These are phyloP conservation scores for Pionites leucogaster DNA, from an alignment of 2,113 vertebrate genomes.

Conservation along the genomic window DNA sequence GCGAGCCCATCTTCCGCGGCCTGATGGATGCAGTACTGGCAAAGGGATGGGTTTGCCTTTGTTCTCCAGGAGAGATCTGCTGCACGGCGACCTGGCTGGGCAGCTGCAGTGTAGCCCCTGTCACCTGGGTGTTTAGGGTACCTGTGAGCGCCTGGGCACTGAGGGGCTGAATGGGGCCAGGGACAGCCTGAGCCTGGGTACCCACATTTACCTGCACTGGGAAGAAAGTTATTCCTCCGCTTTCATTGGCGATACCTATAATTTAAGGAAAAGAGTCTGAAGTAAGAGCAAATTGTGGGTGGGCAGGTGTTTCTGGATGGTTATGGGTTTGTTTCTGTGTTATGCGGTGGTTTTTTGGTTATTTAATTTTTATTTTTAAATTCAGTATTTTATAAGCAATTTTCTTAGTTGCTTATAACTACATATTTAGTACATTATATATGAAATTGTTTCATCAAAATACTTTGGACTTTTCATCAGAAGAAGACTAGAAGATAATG, in stretches of 20 bases:
- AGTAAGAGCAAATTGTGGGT: neutral
- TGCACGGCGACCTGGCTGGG: conserved; percentile 71
- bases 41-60: conserved; percentile 25
- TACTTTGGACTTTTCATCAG: neutral
- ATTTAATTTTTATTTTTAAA: neutral
- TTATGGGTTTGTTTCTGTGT: neutral
- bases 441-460: neutral
- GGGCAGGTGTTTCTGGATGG: no score
- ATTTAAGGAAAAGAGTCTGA: neutral
- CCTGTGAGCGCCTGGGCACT: conserved; percentile 74
- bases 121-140: conserved; percentile 66
- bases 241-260: conserved; percentile 92
- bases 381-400: neutral
- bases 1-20: conserved; percentile 71
- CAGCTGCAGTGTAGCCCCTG: conserved; percentile 70
- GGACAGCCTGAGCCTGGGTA: conserved; percentile 73
- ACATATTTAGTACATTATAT: neutral
- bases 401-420: neutral
- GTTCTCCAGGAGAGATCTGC: conserved; percentile 71
- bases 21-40: neutral
- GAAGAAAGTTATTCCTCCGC: conserved; percentile 88
- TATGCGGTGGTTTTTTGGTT: neutral
- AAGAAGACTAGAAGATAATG: neutral
- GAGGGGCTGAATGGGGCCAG: conserved; percentile 80
- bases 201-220: conserved; percentile 83